Conservation (phyloP, 1,140 invertebrate genomes). For the Coptotermes formosanus region DNA sequence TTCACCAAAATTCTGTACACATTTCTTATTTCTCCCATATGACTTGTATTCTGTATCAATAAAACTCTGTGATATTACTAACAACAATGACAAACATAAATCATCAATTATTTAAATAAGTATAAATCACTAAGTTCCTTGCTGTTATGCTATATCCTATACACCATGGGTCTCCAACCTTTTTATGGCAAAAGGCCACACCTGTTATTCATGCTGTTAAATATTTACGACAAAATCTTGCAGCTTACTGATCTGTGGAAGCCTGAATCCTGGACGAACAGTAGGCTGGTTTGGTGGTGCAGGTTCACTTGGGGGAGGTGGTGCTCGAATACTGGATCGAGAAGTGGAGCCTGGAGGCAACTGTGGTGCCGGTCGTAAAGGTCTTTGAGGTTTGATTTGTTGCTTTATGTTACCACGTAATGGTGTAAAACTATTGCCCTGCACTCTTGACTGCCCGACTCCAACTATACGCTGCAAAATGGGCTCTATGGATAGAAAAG, state of each 20-base stretch:
- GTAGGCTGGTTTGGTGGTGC: constrained; percentile 52
- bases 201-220: too few species aligned
- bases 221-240: background rate
- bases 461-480: background rate
- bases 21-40: too few species aligned
- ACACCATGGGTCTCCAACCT: too few species aligned
- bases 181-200: too few species aligned
- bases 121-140: too few species aligned
- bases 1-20: too few species aligned
- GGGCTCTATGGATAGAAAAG: background rate
- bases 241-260: constrained; percentile 35
- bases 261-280: constrained; percentile 43
- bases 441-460: background rate
- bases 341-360: background rate
- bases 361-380: background rate
- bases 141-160: too few species aligned
- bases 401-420: background rate
- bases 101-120: too few species aligned
- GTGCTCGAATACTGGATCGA: constrained; percentile 41
- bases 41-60: too few species aligned
- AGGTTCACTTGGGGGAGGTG: constrained; percentile 54
- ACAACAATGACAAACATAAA: too few species aligned
- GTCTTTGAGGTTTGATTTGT: background rate
- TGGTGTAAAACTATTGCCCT: background rate
- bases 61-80: too few species aligned